Evolutionary conservation across 2,113 vertebrate species (phyloP).

Genomic region (Solea solea): DNA sequence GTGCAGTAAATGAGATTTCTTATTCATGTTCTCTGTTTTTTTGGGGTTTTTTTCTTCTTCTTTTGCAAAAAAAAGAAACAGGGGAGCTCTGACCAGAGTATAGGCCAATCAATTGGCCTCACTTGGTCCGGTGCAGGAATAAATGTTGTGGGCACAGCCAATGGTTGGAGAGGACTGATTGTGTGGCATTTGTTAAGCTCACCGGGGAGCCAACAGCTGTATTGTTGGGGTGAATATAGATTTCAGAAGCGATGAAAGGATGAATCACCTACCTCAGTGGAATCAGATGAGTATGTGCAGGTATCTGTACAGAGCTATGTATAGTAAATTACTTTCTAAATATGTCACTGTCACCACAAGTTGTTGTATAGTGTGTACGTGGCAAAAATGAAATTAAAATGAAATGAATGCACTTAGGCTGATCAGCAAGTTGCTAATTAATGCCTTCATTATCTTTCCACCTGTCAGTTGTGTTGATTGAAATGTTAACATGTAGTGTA

Average conservation of each 20-base stretch:
- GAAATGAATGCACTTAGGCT: too few species aligned
- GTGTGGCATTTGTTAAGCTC: constrained; percentile 77
- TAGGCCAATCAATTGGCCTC: constrained; percentile 75
- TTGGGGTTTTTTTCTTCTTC: constrained; percentile 20
- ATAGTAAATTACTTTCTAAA: constrained; percentile 8
- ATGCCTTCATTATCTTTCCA: constrained; percentile 76
- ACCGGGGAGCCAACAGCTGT: constrained; percentile 64
- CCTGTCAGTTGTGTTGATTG: neutral
- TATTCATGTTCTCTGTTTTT: constrained; percentile 60
- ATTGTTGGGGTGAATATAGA: constrained; percentile 74
- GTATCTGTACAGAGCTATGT: constrained; percentile 21
- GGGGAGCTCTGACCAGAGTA: constrained; percentile 55
- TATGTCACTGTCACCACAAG: constrained; percentile 17
- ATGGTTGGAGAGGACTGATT: constrained; percentile 68
- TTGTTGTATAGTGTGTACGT: too few species aligned
- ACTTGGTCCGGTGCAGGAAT: constrained; percentile 70
- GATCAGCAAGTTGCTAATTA: constrained; percentile 26
- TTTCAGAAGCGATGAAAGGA: constrained; percentile 67
- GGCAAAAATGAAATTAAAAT: too few species aligned
- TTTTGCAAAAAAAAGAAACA: constrained; percentile 31
- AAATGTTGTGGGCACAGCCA: constrained; percentile 72
- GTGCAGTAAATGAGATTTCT: constrained; percentile 69
- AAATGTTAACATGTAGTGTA: neutral
- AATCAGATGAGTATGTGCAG: constrained; percentile 39
- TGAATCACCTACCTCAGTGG: constrained; percentile 42